Evolutionary conservation across 64 coral and sea anemone genomes (phyloP).

Genomic region (Montipora foliosa): DNA sequence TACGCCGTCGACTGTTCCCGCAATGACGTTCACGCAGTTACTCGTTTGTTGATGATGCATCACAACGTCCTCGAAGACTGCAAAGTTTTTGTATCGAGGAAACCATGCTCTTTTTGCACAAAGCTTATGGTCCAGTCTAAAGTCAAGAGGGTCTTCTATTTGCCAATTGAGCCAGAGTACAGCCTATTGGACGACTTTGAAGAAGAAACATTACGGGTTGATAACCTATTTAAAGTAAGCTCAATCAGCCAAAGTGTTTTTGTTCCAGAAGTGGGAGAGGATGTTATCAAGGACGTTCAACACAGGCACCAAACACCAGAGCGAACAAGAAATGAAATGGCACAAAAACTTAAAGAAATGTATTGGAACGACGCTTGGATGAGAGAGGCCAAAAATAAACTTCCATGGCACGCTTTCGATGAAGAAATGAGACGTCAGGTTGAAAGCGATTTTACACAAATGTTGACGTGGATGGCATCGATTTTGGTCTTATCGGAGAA

Average conservation of each 20-base stretch:
- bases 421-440: neutral
- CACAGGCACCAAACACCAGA: no score
- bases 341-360: neutral
- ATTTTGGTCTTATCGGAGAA: neutral
- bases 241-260: no score
- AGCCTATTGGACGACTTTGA: no score
- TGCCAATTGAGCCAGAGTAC: constrained; percentile 79
- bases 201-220: no score
- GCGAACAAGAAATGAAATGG: no score
- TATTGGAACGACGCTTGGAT: constrained; percentile 24
- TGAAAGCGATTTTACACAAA: neutral
- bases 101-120: constrained; percentile 74
- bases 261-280: no score
- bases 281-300: no score
- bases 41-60: constrained; percentile 36
- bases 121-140: constrained; percentile 79
- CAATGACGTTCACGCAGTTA: constrained; percentile 52
- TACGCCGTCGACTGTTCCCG: constrained; percentile 62
- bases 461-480: constrained; percentile 23
- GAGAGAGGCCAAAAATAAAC: neutral
- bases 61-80: constrained; percentile 41
- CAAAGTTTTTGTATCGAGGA: constrained; percentile 69
- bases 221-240: no score
- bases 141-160: constrained; percentile 64
- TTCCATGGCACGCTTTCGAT: constrained; percentile 42